Percentiles rank a stretch among this genome's conserved stretches.
Evolutionary conservation across 2,797 vertebrate species (phyloP).

Genomic region (Catamblyrhynchus diadema): DNA sequence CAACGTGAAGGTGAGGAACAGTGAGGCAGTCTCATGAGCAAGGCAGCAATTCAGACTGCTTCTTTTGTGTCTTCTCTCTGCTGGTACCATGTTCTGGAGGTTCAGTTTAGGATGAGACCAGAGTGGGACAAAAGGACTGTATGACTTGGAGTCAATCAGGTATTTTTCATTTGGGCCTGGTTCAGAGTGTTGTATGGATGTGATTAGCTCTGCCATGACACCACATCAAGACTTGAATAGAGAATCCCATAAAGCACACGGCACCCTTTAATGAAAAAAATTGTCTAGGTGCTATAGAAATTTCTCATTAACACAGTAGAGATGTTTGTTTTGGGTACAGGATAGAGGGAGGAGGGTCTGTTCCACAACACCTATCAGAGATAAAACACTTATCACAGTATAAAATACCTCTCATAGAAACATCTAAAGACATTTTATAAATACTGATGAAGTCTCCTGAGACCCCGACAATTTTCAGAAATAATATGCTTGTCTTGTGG

Average conservation of each 20-base stretch:
- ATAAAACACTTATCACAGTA: neutral
- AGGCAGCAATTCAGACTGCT: neutral
- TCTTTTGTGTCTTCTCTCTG: neutral
- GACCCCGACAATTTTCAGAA: neutral
- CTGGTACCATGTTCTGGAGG: neutral
- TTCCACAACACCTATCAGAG: neutral
- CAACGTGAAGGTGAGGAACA: neutral
- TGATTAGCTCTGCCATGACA: neutral
- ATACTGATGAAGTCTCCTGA: neutral
- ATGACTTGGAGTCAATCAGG: neutral
- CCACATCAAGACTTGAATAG: neutral
- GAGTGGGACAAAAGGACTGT: neutral
- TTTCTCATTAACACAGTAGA: neutral
- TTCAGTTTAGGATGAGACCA: neutral
- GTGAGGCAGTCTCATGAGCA: neutral
- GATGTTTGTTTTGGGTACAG: neutral
- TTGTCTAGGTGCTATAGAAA: accelerated
- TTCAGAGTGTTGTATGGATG: neutral
- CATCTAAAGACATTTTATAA: neutral
- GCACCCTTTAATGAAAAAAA: neutral
- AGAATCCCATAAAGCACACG: neutral
- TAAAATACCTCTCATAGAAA: neutral
- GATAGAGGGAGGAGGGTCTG: neutral
- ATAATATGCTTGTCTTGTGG: neutral
- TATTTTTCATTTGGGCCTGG: neutral